Evolutionary conservation across 1,140 invertebrate species (phyloP).

Genomic region (Rhynchophorus ferrugineus): DNA sequence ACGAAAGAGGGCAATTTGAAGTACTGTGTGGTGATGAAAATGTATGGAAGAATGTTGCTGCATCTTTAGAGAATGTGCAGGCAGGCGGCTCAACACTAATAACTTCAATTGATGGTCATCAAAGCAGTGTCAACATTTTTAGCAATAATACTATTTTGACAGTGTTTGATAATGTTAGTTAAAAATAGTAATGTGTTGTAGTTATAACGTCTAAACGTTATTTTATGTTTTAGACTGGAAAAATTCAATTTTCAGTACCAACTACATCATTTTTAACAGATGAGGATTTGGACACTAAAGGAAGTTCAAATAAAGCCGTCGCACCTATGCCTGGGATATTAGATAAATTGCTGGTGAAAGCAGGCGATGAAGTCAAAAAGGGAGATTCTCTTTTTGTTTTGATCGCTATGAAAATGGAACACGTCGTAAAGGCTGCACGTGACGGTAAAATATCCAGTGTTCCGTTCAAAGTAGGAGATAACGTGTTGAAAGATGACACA

Average conservation of each 20-base stretch:
- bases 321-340: slow-evolving; percentile 95
- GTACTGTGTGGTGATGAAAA: slow-evolving; percentile 40
- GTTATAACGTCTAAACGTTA: too few relatives aligned
- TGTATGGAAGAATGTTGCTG: slow-evolving; percentile 40
- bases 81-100: too few relatives aligned
- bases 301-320: slow-evolving; percentile 49
- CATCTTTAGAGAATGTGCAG: slow-evolving; percentile 37
- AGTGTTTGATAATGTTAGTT: slow-evolving; percentile 52
- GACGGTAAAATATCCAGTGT: slow-evolving; percentile 70
- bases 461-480: slow-evolving; percentile 68
- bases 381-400: slow-evolving; percentile 84
- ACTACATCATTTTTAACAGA: slow-evolving; percentile 46
- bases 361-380: slow-evolving; percentile 68
- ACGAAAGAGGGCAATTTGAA: slow-evolving; percentile 26
- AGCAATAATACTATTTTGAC: slow-evolving; percentile 45
- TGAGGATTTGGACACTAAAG: slow-evolving; percentile 24
- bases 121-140: slow-evolving; percentile 44
- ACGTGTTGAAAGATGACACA: slow-evolving; percentile 67
- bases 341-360: slow-evolving; percentile 79
- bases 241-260: slow-evolving; percentile 44
- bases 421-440: slow-evolving; percentile 74
- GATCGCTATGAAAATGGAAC: slow-evolving; percentile 99
- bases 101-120: slow-evolving; percentile 42
- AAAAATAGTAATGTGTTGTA: too few relatives aligned
- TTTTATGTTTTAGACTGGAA: slow-evolving; percentile 44